These are phyloP conservation scores for Aselliscus stoliczkanus DNA, from an alignment of 2,797 vertebrate genomes.

Conservation along the genomic window DNA sequence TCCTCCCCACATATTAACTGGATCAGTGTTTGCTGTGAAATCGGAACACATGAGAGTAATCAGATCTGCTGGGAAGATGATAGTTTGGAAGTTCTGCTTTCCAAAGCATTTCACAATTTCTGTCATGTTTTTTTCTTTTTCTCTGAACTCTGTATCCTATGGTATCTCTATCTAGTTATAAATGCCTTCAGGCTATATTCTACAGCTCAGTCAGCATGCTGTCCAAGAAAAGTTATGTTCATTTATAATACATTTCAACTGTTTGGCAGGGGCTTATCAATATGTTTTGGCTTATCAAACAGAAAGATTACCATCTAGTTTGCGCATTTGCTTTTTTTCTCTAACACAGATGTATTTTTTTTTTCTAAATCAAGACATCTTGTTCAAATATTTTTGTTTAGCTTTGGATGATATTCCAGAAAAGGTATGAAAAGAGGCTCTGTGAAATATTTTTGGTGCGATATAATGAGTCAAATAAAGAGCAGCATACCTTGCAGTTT, in stretches of 20 bases:
- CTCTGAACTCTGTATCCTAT: conserved; percentile 42
- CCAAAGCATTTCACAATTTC: conserved; percentile 74
- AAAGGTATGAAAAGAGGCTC: conserved; percentile 39
- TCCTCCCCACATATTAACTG: conserved; percentile 20
- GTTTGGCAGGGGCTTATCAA: conserved; percentile 56
- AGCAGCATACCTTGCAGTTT: neutral
- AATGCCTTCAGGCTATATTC: conserved; percentile 57
- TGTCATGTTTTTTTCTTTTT: neutral
- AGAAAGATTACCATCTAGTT: conserved; percentile 49
- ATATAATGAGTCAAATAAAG: conserved; percentile 38
- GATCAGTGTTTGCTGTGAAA: conserved; percentile 62
- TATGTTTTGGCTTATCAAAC: conserved; percentile 47
- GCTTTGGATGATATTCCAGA: conserved; percentile 36
- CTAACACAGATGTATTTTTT: neutral
- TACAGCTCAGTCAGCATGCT: conserved; percentile 43
- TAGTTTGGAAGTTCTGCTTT: conserved; percentile 68
- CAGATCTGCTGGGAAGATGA: conserved; percentile 61
- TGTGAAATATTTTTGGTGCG: conserved; percentile 14
- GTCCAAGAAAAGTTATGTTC: conserved; percentile 51
- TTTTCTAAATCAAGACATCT: conserved; percentile 35
- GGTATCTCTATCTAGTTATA: conserved; percentile 54
- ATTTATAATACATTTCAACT: conserved; percentile 61
- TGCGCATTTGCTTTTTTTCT: conserved; percentile 55
- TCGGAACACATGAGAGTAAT: conserved; percentile 61
- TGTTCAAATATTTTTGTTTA: conserved; percentile 57